phyloP scores from a whole-genome alignment of 2,113 vertebrate species.

The Podiceps cristatus region DNA sequence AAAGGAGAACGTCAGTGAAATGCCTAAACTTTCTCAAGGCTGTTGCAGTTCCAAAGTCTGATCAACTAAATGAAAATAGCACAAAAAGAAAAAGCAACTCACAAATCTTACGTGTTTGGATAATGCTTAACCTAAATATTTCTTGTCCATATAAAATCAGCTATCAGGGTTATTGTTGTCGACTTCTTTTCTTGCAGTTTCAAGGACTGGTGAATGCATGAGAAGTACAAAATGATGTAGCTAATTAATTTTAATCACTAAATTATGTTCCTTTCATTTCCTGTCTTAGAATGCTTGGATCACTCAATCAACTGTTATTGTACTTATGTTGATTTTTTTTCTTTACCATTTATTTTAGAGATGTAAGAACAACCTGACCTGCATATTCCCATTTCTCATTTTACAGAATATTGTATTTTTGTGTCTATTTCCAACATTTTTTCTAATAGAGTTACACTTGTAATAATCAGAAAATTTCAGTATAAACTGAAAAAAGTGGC shows the following conservation, averaged over 20 bases:
- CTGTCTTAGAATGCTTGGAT: neutral
- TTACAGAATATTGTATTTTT: neutral
- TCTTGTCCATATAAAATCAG: neutral
- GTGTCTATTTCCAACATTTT: neutral
- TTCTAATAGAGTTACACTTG: neutral
- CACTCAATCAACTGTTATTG: neutral
- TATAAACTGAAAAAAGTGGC: neutral
- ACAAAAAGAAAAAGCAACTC: neutral
- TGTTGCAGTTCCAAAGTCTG: neutral
- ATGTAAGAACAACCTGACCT: neutral
- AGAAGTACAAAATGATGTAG: neutral
- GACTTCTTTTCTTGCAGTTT: neutral
- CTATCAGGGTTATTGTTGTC: neutral
- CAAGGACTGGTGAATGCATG: neutral
- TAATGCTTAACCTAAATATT: neutral
- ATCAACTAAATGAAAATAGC: neutral
- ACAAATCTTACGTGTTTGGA: neutral
- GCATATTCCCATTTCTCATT: neutral
- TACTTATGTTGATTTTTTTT: neutral
- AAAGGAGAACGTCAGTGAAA: neutral
- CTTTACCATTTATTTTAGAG: neutral
- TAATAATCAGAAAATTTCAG: neutral
- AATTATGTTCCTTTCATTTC: neutral
- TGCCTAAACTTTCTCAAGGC: neutral
- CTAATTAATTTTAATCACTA: constrained; percentile 8